Evolutionary conservation across 2,888 invertebrate species (phyloP), one percentile per base, ranked within the genome.

Genomic region (Orchestes rusci): DNA sequence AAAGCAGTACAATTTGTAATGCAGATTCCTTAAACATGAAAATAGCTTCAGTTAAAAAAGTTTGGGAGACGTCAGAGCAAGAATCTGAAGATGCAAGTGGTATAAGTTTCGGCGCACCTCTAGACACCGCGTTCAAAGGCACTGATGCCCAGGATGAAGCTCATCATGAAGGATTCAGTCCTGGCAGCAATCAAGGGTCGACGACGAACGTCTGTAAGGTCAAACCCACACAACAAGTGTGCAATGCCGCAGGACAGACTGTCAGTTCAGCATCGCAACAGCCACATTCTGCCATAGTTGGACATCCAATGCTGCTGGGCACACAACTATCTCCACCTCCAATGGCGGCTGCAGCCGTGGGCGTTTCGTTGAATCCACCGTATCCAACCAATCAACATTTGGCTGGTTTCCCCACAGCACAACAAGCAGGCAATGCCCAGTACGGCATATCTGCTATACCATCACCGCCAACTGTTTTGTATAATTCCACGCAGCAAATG

Each of bases 21-120:
- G 91, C 91, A 28, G 94, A 94, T 68, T 64, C 64, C 12, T 77
- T 94, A 54, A 91, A 91, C 71, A 79, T 89, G 71, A 94, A 94
- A 72, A 93, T 94, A 57, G 91, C 91, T 27, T 89, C 91, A 52
- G 93, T 93, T 32, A 94, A 94, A 69, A 89, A 86, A 52, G 84
- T 85, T 13, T 89, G 88, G 88, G 88, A 89, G 61, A 57, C 59
- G 1, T 53, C 76, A 66, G 52, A 56, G 35, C 59, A 82, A 80
- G 80, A 79, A 28, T 45, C 43, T 13, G 58, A 57, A 31, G 58
- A 58, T 17, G 15, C 37, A 10, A 41, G 33, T 38, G 53, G 53
- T 23, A 51, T 39, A 20, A 56, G 57, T 33, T 55, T 50, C 13
- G 55, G 53, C 3, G 47, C 69, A 36, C 60, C 65, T 3, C 55